Percentiles rank a stretch among this genome's conserved stretches.
Evolutionary conservation across 2,888 invertebrate species (phyloP).

Genomic region (Xylota segnis): DNA sequence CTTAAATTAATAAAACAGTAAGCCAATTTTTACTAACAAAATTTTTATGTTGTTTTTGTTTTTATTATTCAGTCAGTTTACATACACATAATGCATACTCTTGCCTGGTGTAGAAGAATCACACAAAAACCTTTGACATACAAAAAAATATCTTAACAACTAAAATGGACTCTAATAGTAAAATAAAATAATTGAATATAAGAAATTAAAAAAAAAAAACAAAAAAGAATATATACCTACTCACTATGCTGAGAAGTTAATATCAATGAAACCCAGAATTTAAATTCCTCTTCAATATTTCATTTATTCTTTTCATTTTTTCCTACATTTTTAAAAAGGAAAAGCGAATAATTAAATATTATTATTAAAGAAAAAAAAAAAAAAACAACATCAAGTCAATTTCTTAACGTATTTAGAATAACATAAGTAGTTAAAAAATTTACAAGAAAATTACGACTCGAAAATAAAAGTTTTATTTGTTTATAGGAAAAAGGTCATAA

Average conservation of each 20-base stretch:
- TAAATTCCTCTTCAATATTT: not conserved
- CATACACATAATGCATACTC: constrained; percentile 9
- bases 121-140: not conserved
- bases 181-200: constrained; percentile 7
- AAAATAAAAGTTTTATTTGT: constrained; percentile 33
- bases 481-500: constrained; percentile 35
- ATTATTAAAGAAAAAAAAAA: constrained; percentile 34
- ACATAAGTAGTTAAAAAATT: constrained; percentile 58
- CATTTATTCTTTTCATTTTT: constrained; percentile 21
- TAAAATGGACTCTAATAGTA: constrained; percentile 7
- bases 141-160: constrained; percentile 9
- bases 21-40: not conserved
- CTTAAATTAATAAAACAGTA: constrained; percentile 30
- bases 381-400: constrained; percentile 69
- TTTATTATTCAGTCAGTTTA: not conserved
- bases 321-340: constrained; percentile 71
- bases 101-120: constrained; percentile 1
- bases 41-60: not conserved
- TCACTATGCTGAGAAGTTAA: constrained; percentile 21
- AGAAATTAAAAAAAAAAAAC: not conserved
- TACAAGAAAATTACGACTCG: constrained; percentile 39
- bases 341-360: constrained; percentile 46
- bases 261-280: constrained; percentile 57
- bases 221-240: not conserved
- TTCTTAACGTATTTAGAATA: constrained; percentile 66